A percentile compares a stretch with the other conserved stretches of the same genome.
These are phyloP conservation scores for Psittacara wagleri DNA, from an alignment of 2,113 vertebrate species.

Conservation along the genomic window DNA sequence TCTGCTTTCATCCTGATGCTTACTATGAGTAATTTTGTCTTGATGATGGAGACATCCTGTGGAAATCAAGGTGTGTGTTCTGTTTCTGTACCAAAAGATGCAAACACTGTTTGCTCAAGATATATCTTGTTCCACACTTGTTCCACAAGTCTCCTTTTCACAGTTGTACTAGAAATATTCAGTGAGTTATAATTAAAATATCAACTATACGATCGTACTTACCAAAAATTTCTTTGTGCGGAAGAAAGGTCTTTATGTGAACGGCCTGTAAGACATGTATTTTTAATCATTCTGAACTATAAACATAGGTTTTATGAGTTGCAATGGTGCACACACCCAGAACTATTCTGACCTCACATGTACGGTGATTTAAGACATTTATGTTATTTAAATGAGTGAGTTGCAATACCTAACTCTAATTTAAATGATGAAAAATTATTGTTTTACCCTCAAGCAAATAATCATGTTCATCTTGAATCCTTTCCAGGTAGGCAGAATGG, in stretches of 20 bases:
- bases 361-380: slow-evolving; percentile 31
- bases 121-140: neutral
- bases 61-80: slow-evolving; percentile 36
- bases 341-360: slow-evolving; percentile 25
- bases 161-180: neutral
- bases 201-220: neutral
- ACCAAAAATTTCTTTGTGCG: neutral
- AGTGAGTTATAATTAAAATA: neutral
- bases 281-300: slow-evolving; percentile 17
- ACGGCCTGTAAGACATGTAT: neutral
- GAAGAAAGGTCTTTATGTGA: slow-evolving; percentile 1
- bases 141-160: slow-evolving; percentile 16
- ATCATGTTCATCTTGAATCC: slow-evolving; percentile 23
- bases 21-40: slow-evolving; percentile 15
- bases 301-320: neutral
- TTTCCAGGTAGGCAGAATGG: slow-evolving; percentile 16
- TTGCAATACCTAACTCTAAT: slow-evolving; percentile 40
- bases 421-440: slow-evolving; percentile 53
- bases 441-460: slow-evolving; percentile 44
- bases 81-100: slow-evolving; percentile 31
- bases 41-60: neutral
- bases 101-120: neutral
- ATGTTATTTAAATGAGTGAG: slow-evolving; percentile 53
- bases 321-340: slow-evolving; percentile 31
- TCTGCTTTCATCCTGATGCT: slow-evolving; percentile 31